Evolutionary conservation across 2,113 vertebrate genomes (phyloP).

Genomic region (Ivindomyrus marchei): DNA sequence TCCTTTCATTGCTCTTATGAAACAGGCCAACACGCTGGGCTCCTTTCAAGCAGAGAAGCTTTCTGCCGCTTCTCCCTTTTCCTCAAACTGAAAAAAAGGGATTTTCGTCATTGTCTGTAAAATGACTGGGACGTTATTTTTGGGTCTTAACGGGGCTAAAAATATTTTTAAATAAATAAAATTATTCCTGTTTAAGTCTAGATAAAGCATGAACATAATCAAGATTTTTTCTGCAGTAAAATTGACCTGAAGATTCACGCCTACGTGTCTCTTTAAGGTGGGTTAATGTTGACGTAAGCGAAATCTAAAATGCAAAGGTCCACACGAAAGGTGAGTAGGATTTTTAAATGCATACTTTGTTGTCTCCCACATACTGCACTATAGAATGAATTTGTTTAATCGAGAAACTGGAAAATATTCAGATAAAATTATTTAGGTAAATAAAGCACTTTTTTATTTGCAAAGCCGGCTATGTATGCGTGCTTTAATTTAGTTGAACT

Average conservation of each 20-base stretch:
- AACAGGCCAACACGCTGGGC: neutral
- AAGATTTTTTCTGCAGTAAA: neutral
- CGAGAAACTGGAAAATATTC: neutral
- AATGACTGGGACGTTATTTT: neutral
- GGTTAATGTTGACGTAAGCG: neutral
- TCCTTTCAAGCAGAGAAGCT: neutral
- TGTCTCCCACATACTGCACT: neutral
- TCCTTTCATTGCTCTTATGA: constrained; percentile 1
- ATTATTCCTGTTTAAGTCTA: neutral
- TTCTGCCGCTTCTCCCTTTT: neutral
- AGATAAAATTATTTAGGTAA: neutral
- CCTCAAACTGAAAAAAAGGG: neutral
- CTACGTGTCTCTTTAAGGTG: neutral
- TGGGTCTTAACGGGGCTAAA: neutral
- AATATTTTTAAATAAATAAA: neutral
- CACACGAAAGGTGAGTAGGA: neutral
- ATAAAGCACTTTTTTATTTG: neutral
- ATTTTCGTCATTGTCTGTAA: neutral
- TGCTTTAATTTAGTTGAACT: constrained; percentile 13
- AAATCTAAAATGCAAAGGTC: neutral
- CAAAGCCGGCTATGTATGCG: neutral
- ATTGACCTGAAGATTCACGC: neutral
- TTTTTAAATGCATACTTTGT: neutral
- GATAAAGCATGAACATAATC: neutral
- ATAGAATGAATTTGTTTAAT: neutral